Evolutionary conservation across 2,888 invertebrate species (phyloP), one percentile per base, ranked within the genome.

Genomic region (Hyposoter didymator): DNA sequence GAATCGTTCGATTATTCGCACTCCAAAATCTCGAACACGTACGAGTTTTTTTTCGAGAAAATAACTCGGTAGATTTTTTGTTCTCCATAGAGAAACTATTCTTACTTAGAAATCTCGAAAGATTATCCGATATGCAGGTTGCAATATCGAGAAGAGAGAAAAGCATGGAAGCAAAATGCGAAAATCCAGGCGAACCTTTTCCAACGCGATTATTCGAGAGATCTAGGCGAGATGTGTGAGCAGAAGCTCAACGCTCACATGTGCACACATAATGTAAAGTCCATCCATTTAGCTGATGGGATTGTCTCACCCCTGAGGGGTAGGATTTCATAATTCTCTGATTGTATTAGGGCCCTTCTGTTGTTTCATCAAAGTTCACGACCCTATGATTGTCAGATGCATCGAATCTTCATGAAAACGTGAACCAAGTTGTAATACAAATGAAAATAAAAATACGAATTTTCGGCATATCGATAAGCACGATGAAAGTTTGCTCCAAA

Each of bases 221-320:
- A 59, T 75, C 78, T 67, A 47, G 22, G 10, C 76, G 22, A 75
- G 39, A 78, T 47, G 49, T 55, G 35, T 14, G 64, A n/a, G 28
- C 32, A 64, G 32, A 45, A 35, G 45, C 75, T 43, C 47, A 62
- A 47, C n/a, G 12, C 19, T 66, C 52, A n/a, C 35, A 39, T 49
- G 14, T 62, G 22, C 59, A 28, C 28, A 45, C 28, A 19, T 10
- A 78, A 70, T 62, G 49, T 3, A 17, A 52, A n/a, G 39, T 69
- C 78, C 28, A 59, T 80, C 75, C 73, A 82, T 84, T 82, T 69
- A 43, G 69, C 76, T 84, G 76, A 82, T 82, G 78, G 84, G 79
- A 87, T 87, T 82, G 82, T 82, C 43, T 62, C 67, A 79, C 79
- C 79, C 73, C 64, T 35, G 32, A 6, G 47, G 47, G 49, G 69